Evolutionary conservation across 2,113 vertebrate genomes (phyloP), one percentile per base, ranked within the genome.

Genomic region (Ascaphus truei): DNA sequence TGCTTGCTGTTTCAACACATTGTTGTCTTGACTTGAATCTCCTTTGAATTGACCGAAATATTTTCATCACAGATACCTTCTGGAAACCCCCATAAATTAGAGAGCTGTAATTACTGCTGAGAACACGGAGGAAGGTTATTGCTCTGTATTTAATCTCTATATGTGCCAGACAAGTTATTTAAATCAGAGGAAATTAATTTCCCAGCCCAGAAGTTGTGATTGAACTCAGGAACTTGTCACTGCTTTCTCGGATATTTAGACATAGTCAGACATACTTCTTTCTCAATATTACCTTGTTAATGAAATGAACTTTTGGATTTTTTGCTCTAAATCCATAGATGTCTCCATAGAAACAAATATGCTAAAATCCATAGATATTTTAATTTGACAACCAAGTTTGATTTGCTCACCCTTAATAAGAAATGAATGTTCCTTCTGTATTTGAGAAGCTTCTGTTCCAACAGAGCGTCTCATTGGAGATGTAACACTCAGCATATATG

Each of bases 261-360:
- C 18, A 6, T 13, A 3, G 20, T 30, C 41, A 50, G 23, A 60
- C 23, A 39, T n/a, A 30, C 39, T 30, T 55, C 26, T 33, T 27
- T 45, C 56, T 39, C 33, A 4, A 27, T 30, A 16, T 15, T 30
- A 31, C 45, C 18, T 20, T 3, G 29, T 10, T 59, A 60, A 51
- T 51, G 31, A 58, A 68, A 36, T 59, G 27, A 68, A 68, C 56
- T 69, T n/a, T 59, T 36, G 39, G 6, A 51, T 50, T 45, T 41
- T 26, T 16, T 69, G 55, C 45, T 51, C 20, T 29, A 47, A 68
- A 48, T 52, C 39, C 13, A n/a, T 22, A 7, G 18, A 20, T 23
- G 39, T 68, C 53, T 59, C 53, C 65, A 68, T 58, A 50, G 53
- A 58, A 58, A 68, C 65, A n/a, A 16, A 25, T 45, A 26, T 13